Base-by-base conservation (phyloP, 1,140 invertebrate species). In the Ostrea denselamellosa region DNA sequence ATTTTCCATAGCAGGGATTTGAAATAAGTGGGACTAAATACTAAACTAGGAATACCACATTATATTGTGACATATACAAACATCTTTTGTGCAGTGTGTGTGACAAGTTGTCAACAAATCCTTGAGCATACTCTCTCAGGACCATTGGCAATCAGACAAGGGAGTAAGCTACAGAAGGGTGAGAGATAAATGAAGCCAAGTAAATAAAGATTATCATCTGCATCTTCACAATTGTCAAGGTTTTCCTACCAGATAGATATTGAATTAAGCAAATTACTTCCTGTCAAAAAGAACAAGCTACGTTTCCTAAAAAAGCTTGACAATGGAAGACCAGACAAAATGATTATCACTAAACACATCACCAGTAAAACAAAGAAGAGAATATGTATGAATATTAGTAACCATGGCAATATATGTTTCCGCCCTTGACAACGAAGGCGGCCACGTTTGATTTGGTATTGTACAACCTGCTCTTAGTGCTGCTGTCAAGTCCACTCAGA, bases 401-500 rank as follows among this genome's bases (percentile, higher is more conserved):
- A 89, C 86, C 89, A 89, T 86, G 89, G 84, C 56, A 87, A 86
- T 83, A 85, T 87, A 71, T 82, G 52, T 51, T 22, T 52, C 28
- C 62, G 54, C 81, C 84, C 81, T 86, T 68, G 83, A 83, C 65
- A 71, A 17, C 56, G 17, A 77, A 25, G 68, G 68, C 68, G 28
- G 68, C 68, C 68, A 77, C 28, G 28, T 77, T 77, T 25, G 22
- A 14, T 34, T 77, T 77, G 22, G 28, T 77, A 81, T 44, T 28
- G 68, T 77, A 77, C 68, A 92, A 92, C 92, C 91, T 92, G 68
- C 81, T 87, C 85, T 88, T 83, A 25, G 25, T 52, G 77, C 84
- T 56, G 71, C 83, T 88, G 81, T 93, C 93, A 89, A 93, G 86
- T 77, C 92, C 92, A 52, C 86, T 86, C 62, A 93, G 91, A 89